Conservation (phyloP, 2,888 invertebrate genomes). For the Eueremaeus valkanovi region DNA sequence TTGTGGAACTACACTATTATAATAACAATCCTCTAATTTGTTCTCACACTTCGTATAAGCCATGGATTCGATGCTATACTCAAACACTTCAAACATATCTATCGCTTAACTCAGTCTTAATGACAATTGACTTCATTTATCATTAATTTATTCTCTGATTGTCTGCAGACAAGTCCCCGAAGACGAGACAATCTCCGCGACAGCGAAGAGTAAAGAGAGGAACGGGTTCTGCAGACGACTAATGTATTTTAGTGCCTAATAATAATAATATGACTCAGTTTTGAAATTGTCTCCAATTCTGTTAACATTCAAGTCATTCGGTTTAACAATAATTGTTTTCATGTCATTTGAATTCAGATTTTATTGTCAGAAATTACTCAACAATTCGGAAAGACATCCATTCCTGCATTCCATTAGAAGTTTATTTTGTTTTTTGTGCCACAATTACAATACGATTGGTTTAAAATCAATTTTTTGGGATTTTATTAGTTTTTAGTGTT, state of each 20-base stretch:
- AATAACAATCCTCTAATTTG: too few species aligned
- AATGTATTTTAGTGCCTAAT: constrained; percentile 25
- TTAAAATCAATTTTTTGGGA: neutral
- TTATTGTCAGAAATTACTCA: neutral
- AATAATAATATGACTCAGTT: constrained; percentile 1
- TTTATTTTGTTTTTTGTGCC: neutral
- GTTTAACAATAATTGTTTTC: neutral
- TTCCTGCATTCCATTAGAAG: neutral
- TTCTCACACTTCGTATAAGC: too few species aligned
- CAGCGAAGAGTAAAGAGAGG: constrained; percentile 38
- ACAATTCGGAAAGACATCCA: neutral
- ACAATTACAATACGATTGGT: neutral
- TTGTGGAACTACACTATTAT: too few species aligned
- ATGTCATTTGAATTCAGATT: neutral
- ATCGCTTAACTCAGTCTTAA: too few species aligned
- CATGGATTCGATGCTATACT: too few species aligned
- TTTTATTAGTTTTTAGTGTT: neutral
- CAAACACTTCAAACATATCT: too few species aligned
- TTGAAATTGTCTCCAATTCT: neutral
- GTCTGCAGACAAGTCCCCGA: constrained; percentile 36
- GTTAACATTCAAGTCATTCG: constrained; percentile 9
- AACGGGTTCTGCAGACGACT: constrained; percentile 36
- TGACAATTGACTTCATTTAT: constrained; percentile 10
- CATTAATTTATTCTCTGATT: neutral
- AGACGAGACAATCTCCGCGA: constrained; percentile 32